phyloP scores from a whole-genome alignment of 2,888 invertebrate genomes.

The Sicus ferrugineus region DNA sequence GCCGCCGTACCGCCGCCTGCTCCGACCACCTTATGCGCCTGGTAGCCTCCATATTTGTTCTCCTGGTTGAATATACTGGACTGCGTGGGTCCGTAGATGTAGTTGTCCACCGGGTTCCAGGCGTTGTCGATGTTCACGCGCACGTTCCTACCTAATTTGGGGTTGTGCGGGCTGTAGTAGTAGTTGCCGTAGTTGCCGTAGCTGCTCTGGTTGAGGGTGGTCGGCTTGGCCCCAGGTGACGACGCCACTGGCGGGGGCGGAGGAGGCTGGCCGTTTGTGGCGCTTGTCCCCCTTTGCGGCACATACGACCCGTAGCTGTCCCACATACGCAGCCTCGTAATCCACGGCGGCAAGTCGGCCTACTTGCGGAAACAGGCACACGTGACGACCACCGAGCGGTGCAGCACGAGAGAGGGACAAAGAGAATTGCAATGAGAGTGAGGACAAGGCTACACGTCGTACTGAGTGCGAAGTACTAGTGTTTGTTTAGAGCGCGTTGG shows the following conservation, averaged over 20 bases:
- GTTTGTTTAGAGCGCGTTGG: too few relatives aligned
- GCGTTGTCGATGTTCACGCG: conserved; percentile 64
- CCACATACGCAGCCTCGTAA: conserved; percentile 77
- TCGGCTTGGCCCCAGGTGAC: conserved; percentile 54
- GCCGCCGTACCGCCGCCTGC: conserved; percentile 42
- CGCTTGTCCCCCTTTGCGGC: conserved; percentile 61
- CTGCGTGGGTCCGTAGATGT: conserved; percentile 65
- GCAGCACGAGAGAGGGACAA: neutral
- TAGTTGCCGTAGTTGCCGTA: conserved; percentile 54
- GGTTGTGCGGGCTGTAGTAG: conserved; percentile 64
- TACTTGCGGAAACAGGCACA: conserved; percentile 39
- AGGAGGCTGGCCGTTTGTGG: conserved; percentile 60
- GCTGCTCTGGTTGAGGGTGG: conserved; percentile 58
- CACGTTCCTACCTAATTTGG: conserved; percentile 61
- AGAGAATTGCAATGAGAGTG: conserved; percentile 2
- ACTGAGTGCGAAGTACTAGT: neutral
- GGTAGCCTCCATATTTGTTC: conserved; percentile 64
- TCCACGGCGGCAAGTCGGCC: conserved; percentile 68
- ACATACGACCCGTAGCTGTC: conserved; percentile 72
- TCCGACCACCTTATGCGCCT: conserved; percentile 51
- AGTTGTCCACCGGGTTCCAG: conserved; percentile 65
- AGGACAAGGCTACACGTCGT: conserved; percentile 1
- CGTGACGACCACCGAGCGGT: neutral
- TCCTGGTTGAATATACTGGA: conserved; percentile 65
- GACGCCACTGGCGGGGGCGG: conserved; percentile 58